Base-by-base conservation (phyloP, 2,797 vertebrate genomes). In the Bovichtus variegatus region DNA sequence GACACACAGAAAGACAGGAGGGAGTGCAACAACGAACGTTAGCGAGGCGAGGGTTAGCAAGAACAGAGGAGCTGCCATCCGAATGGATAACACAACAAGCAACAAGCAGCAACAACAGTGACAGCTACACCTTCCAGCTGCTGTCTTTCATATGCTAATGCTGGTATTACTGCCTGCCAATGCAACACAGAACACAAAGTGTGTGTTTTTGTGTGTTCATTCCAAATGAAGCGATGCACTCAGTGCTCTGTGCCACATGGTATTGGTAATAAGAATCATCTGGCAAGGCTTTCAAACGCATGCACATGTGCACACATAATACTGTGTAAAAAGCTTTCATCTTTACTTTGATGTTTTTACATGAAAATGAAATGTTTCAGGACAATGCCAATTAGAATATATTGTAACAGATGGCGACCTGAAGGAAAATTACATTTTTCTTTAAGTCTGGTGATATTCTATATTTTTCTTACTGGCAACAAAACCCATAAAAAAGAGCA, bases 101-200 rank as follows among this genome's bases (percentile, higher is more conserved):
- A 81, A 84, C 75, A 76, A 61, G 61, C 50, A 78, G 25, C 83
- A 80, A 74, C 72, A 77, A 68, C 54, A 58, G 67, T 71, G 85
- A 89, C 88, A 88, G 84, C 71, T 81, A 87, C 87, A 90, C 83
- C 85, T 90, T 90, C 87, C 90, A 92, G 89, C 89, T 91, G 91
- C 87, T 85, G 74, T 61, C 90, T 94, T 95, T 94, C 91, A 95
- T 94, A 93, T 95, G 91, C 87, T 91, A 94, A 95, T 94, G 74
- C 59, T 74, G 77, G 38, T 87, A 87, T 89, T 89, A 90, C 79
- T 70, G 84, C 71, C 79, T 92, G 91, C 89, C 90, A 91, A 71
- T 70, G 62, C 80, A 71, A 71, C 55, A 53, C 54, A 64, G 51
- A 80, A 82, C 65, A 78, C 68, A 76, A 76, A 81, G 74, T 55